Evolutionary conservation across 2,888 invertebrate species (phyloP), one percentile per base, ranked within the genome.

Genomic region (Drosophila lutescens): DNA sequence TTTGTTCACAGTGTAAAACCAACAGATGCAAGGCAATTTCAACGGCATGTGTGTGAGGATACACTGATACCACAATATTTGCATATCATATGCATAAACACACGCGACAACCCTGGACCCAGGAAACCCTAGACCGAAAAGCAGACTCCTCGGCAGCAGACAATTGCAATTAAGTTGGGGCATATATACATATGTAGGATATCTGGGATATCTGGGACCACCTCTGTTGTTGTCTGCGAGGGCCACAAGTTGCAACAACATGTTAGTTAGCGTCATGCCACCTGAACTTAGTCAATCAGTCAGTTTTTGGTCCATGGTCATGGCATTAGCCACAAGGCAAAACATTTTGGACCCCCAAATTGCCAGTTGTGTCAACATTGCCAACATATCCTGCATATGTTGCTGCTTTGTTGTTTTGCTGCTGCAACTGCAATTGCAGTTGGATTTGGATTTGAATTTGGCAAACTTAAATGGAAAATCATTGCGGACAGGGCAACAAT

Each of bases 11-110:
- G 62, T 62, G 63, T 32, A 12, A 1, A 44, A n/a, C 55, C 26
- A 54, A 53, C 80, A 70, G 62, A 80, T 51, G 69, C 72, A 72
- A 47, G 68, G 70, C 83, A 82, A 86, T 86, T 77, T 61, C 47
- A 23, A 30, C 38, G 50, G 34, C 53, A 43, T 55, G 13, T 47
- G 26, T 49, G 49, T 46, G 46, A 23, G 32, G 69, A 56, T 58
- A 72, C 72, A 74, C 63, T 74, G 88, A 86, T 88, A 86, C 77
- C 77, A 86, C 79, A 88, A 86, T 83, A 85, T 85, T 85, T 88
- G 86, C 85, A 85, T 85, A 85, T 85, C 86, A 88, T 85, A 85
- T 85, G 79, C 88, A 85, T 88, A 85, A 88, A 79, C 88, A 88
- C 72, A 76, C 73, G 76, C 88, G 84, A 65, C 76, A 67, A 77